Base-by-base conservation (phyloP, 2,888 invertebrate species). In the Heliconius charithonia region DNA sequence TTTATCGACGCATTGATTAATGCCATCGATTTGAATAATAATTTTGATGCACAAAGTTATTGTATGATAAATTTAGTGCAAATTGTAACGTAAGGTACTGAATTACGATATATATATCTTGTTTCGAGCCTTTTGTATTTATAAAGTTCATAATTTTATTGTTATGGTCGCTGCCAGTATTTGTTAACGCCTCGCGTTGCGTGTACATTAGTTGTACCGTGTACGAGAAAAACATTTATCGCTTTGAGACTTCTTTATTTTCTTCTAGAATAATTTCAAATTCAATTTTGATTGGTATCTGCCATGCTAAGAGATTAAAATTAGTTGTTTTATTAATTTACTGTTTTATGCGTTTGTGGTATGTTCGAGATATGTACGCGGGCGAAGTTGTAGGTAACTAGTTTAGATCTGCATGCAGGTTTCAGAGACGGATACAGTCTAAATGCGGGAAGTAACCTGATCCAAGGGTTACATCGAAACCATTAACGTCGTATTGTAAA, bases 21-120 rank as follows among this genome's bases (percentile, higher is more conserved):
- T 94, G 93, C 90, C 84, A 87, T 88, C 91, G 94, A 95, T 95
- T 95, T 95, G 93, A 95, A 95, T 95, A 95, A 95, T 94, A 94
- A 94, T 94, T 92, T 94, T 92, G 91, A 91, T 92, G 91, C 92
- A 93, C 92, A 92, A 93, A 92, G 93, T 94, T 94, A 94, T 94
- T 93, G 94, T 95, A 92, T 94, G 93, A 95, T 94, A 94, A 95
- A 94, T 95, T 95, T 94, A 94, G 94, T 94, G 94, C 93, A 93
- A 94, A 94, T 94, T 94, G 94, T 94, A 92, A 93, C 89, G 89
- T 90, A 91, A 90, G 80, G 67, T 75, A 69, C 73, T 77, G 79
- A 81, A 77, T 81, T 79, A 79, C 77, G 66, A 77, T 77, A 77
- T 73, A 73, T 67, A 78, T n/a, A 27, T 45, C 67, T 32, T 62